Evolutionary conservation across 2,797 vertebrate genomes (phyloP).

Genomic region (Notolabrus celidotus): DNA sequence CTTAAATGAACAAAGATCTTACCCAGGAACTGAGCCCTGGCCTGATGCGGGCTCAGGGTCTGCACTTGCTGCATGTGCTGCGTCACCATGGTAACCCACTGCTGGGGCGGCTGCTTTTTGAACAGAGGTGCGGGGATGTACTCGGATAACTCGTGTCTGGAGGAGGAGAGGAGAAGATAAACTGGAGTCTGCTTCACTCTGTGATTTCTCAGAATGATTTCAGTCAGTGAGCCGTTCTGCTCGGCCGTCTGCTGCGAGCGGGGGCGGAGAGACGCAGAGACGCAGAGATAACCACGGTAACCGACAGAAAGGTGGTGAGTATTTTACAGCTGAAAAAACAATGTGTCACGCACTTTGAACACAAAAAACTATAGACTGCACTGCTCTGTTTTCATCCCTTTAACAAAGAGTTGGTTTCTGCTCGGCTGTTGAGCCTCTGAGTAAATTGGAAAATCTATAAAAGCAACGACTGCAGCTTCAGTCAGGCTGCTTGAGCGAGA

Average conservation of each 20-base stretch:
- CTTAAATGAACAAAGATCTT: constrained; percentile 45
- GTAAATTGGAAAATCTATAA: not conserved
- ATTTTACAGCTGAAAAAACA: constrained; percentile 24
- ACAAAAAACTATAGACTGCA: constrained; percentile 16
- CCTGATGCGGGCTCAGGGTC: constrained; percentile 92
- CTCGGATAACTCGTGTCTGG: constrained; percentile 92
- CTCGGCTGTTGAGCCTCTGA: not conserved
- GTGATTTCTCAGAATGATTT: constrained; percentile 41
- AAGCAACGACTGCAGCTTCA: not conserved
- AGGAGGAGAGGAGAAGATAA: constrained; percentile 49
- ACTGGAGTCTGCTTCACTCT: constrained; percentile 42
- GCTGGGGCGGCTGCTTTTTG: constrained; percentile 86
- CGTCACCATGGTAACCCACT: constrained; percentile 92
- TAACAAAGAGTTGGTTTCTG: not conserved
- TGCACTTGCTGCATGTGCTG: constrained; percentile 93
- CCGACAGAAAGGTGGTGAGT: constrained; percentile 18
- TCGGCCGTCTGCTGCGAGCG: constrained; percentile 24
- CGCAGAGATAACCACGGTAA: constrained; percentile 21
- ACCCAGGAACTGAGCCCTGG: constrained; percentile 96
- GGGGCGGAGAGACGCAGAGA: constrained; percentile 20
- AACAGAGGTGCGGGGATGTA: constrained; percentile 92
- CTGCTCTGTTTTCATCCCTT: constrained; percentile 12
- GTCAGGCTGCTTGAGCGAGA: not conserved
- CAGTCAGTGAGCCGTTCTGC: constrained; percentile 41
- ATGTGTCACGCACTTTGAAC: constrained; percentile 18